Evolutionary conservation across 2,888 invertebrate species (phyloP).

Genomic region (Brachylomia viminalis): DNA sequence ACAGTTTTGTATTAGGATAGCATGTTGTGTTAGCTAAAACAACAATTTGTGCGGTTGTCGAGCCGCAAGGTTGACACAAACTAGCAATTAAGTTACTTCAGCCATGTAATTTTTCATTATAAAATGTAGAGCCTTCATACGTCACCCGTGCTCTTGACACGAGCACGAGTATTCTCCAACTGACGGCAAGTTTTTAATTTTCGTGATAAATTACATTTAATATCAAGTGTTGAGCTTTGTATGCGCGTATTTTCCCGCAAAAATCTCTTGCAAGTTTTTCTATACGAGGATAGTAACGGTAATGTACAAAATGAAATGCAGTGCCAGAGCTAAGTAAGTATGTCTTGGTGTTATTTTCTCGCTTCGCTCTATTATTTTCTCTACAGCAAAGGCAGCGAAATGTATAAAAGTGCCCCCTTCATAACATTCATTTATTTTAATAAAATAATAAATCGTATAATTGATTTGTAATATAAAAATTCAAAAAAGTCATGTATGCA

Average conservation of each 20-base stretch:
- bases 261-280: neutral
- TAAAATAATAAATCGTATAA: too few species aligned
- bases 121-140: slow-evolving; percentile 30
- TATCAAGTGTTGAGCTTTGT: slow-evolving; percentile 52
- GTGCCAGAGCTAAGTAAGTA: slow-evolving; percentile 1
- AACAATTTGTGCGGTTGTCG: neutral
- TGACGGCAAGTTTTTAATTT: slow-evolving; percentile 58
- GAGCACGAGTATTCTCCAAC: slow-evolving; percentile 15
- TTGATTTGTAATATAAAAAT: too few species aligned
- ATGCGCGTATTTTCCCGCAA: slow-evolving; percentile 34
- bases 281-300: neutral
- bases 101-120: slow-evolving; percentile 43
- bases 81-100: slow-evolving; percentile 24
- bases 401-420: too few species aligned
- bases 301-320: slow-evolving; percentile 4
- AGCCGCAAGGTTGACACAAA: slow-evolving; percentile 2
- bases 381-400: neutral
- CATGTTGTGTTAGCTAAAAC: too few species aligned
- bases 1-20: too few species aligned
- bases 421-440: too few species aligned
- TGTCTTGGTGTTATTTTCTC: neutral
- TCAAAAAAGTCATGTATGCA: too few species aligned
- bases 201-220: slow-evolving; percentile 58
- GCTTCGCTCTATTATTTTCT: neutral
- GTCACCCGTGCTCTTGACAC: slow-evolving; percentile 21